Conservation (phyloP, 2,888 invertebrate genomes). For the Stenodema calcarata region DNA sequence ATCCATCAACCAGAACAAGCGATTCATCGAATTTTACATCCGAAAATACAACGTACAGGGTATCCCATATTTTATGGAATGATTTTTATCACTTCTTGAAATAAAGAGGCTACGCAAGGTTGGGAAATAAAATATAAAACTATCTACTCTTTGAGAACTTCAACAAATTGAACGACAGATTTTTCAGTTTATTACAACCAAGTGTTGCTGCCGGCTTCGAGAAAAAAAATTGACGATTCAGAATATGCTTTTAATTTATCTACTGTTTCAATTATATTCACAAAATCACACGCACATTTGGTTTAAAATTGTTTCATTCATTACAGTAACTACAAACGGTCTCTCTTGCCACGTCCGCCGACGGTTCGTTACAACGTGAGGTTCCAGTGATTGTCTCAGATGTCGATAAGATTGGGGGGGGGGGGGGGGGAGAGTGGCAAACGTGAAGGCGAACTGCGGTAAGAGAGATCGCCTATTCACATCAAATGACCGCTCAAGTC, state of each 20-base stretch:
- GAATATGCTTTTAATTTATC: neutral
- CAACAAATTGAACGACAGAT: neutral
- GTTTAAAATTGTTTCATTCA: neutral
- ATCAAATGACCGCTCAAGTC: no score
- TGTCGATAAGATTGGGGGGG: no score
- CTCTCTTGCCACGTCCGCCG: neutral
- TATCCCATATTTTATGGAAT: slow-evolving; percentile 18
- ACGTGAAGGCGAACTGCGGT: no score
- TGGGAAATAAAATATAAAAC: neutral
- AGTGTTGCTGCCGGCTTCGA: neutral
- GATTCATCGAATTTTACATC: neutral
- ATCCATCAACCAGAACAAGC: neutral
- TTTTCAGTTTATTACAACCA: neutral
- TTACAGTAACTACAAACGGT: neutral
- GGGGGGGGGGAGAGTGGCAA: no score
- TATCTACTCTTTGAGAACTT: neutral
- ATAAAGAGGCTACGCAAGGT: neutral
- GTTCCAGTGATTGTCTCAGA: no score
- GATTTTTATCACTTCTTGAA: slow-evolving; percentile 33
- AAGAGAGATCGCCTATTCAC: neutral
- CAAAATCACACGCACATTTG: neutral
- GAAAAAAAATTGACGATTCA: neutral
- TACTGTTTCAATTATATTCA: neutral
- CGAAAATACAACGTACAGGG: neutral
- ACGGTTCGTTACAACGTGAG: neutral